Percentiles rank a stretch among this genome's conserved stretches.
phyloP scores from a whole-genome alignment of 2,113 vertebrate genomes.

The Hippolais icterina region DNA sequence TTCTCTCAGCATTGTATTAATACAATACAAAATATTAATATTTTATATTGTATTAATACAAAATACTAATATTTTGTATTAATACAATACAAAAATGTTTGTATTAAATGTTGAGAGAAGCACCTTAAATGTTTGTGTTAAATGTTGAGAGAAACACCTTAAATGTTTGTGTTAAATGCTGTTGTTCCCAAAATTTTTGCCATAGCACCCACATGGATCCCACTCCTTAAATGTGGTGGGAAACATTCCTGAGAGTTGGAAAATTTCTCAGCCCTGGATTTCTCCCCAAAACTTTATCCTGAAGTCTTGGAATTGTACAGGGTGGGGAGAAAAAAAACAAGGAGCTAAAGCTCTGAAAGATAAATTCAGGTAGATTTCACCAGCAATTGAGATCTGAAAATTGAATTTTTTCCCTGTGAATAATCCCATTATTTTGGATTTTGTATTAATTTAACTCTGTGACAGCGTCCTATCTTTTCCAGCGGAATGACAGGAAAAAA shows the following conservation, averaged over 20 bases:
- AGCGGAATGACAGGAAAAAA: accelerated
- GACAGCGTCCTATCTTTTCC: background rate
- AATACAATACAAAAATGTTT: too few species aligned
- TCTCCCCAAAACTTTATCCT: background rate
- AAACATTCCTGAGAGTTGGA: background rate
- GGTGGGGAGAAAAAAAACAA: background rate
- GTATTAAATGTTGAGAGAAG: too few species aligned
- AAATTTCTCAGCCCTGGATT: background rate
- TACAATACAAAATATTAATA: too few species aligned
- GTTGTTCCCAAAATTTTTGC: accelerated
- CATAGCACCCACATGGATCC: accelerated
- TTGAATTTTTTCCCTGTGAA: accelerated
- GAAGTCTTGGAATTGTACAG: background rate
- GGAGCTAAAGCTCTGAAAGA: background rate
- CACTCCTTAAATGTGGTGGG: background rate
- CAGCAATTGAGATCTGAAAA: background rate
- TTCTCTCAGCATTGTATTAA: too few species aligned
- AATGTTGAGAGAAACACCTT: background rate
- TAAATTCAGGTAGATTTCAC: background rate
- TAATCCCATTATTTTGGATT: background rate
- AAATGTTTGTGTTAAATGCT: background rate
- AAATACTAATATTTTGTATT: too few species aligned
- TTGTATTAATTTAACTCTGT: accelerated
- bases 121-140: background rate
- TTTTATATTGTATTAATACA: too few species aligned